Evolutionary conservation across 2,113 vertebrate genomes (phyloP).

Genomic region (Orientallactaga bullata): DNA sequence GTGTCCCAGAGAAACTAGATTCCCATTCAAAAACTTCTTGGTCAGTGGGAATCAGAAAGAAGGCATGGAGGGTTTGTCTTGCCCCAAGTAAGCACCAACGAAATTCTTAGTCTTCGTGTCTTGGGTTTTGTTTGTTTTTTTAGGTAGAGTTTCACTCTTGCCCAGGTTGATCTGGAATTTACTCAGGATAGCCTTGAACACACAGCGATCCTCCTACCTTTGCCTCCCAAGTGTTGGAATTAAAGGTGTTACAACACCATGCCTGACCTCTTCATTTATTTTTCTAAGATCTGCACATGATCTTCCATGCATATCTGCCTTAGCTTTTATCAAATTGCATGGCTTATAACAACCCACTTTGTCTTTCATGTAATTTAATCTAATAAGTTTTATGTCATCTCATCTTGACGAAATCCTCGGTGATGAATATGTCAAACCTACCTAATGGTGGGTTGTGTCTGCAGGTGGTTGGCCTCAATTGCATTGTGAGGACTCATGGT

Average conservation of each 20-base stretch:
- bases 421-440: background rate
- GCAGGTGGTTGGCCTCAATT: background rate
- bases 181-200: no score
- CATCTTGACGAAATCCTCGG: background rate
- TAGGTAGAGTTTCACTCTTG: no score
- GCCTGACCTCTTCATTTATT: background rate
- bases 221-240: no score
- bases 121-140: no score
- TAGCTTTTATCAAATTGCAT: background rate
- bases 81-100: background rate
- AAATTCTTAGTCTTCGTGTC: background rate
- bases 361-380: background rate
- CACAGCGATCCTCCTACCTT: no score
- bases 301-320: background rate
- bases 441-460: background rate
- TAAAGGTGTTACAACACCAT: no score
- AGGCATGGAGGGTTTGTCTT: background rate
- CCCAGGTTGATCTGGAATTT: no score
- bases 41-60: background rate
- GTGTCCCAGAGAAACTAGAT: background rate
- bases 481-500: background rate
- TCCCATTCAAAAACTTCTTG: background rate
- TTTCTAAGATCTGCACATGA: background rate
- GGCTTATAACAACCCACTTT: background rate
- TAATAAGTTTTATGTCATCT: background rate